Evolutionary conservation across 2,888 invertebrate genomes (phyloP), one percentile per base, ranked within the genome.

Genomic region (Callyntrura guangdongensis): DNA sequence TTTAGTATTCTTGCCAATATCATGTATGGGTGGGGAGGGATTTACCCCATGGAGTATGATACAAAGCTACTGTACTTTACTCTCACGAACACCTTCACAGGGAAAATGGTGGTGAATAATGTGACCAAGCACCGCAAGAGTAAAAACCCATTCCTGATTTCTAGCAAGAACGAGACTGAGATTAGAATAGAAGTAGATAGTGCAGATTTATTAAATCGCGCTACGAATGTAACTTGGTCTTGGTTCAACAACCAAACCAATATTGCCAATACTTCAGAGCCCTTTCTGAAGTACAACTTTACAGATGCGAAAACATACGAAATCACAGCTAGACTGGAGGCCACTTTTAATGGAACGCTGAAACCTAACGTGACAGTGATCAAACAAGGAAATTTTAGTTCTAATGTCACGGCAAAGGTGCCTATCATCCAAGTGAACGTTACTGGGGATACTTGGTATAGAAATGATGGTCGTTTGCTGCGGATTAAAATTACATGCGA

Each of bases 361-460:
- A 90, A 81, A 53, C 45, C 79, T 5, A 91, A 79, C 20, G 53
- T 47, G 3, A 59, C 85, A 8, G 8, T 91, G 5, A 20, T 82
- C 0, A 94, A 92, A 64, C 97, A 97, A 94, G 98, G 98, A 9
- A 97, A 97, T 94, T 98, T 97, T 94, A 95, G 96, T 59, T 96
- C 96, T 89, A 96, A 96, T 82, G 94, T 98, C 83, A 95, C 96
- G 81, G 96, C 97, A 0, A 96, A 97, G 96, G 98, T 96, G 93
- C 97, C 98, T 0, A 96, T 98, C 93, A 95, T 96, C 1, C 96
- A 96, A 89, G 95, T 98, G 9, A 96, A 96, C 79, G 96, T 97
- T 0, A 96, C 96, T 2, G 98, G 98, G 0, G 96, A 96, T 87
- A 97, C 97, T 94, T 98, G 98, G 98, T 95, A 98, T 49, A 96